Conservation (phyloP, 2,888 invertebrate species). For the Drosophila meridiana region DNA sequence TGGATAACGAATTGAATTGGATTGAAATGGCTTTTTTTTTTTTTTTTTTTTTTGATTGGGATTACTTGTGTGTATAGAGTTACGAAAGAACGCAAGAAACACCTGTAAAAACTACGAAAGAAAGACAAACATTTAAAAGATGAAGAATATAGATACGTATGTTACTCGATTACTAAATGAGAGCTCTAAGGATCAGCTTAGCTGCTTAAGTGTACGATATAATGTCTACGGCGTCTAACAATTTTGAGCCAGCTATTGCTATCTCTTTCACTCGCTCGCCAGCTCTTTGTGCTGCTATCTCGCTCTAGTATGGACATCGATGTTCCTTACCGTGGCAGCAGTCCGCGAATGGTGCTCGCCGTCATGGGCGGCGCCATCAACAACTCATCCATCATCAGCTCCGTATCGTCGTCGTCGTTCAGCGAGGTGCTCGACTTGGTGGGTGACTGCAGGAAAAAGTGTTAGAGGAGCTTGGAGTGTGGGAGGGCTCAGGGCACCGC, state of each 20-base stretch:
- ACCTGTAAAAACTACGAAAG: conserved; percentile 83
- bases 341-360: conserved; percentile 89
- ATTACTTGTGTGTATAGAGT: conserved; percentile 32
- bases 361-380: conserved; percentile 91
- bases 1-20: conserved; percentile 48
- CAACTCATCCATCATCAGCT: conserved; percentile 93
- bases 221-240: conserved; percentile 19
- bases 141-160: conserved; percentile 21
- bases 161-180: conserved; percentile 30
- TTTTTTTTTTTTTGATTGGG: conserved; percentile 10
- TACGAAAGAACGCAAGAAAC: conserved; percentile 58
- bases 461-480: not conserved
- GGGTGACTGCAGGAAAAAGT: conserved; percentile 86
- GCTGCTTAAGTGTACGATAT: conserved; percentile 1
- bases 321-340: conserved; percentile 87
- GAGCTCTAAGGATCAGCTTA: conserved; percentile 27
- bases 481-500: conserved; percentile 38
- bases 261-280: conserved; percentile 1
- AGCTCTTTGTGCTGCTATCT: not conserved
- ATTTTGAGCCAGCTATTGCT: conserved; percentile 9
- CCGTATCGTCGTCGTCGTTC: conserved; percentile 91
- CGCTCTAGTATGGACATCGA: not conserved
- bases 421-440: conserved; percentile 88
- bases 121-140: conserved; percentile 51
- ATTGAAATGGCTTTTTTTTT: conserved; percentile 34